These are phyloP conservation scores for Gymnocephalus cernua DNA, from an alignment of 2,113 vertebrate species.

Conservation along the genomic window DNA sequence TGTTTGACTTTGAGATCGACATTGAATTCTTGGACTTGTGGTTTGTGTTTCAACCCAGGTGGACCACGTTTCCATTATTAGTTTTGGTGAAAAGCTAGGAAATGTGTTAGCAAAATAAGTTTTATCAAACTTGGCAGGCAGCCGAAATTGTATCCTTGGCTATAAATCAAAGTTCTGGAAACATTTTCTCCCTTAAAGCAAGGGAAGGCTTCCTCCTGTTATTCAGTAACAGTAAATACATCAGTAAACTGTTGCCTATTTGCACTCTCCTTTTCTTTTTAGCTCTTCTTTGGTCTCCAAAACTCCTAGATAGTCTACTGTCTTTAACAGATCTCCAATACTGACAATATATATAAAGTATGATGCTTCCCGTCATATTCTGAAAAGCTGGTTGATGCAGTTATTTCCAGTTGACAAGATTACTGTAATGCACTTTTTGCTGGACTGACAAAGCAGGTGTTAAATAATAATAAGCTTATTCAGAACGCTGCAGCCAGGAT, in stretches of 20 bases:
- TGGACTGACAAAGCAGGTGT: not conserved
- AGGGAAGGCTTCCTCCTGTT: not conserved
- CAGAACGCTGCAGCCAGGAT: not conserved
- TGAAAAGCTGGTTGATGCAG: not conserved
- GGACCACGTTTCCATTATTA: too few relatives aligned
- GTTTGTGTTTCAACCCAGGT: not conserved
- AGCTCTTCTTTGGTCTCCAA: too few relatives aligned
- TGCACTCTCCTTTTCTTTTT: too few relatives aligned
- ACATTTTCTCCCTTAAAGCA: not conserved
- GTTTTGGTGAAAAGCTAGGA: not conserved
- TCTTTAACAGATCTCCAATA: too few relatives aligned
- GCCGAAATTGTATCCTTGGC: not conserved
- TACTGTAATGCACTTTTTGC: not conserved
- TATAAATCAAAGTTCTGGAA: not conserved
- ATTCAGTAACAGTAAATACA: not conserved
- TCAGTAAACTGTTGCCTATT: not conserved
- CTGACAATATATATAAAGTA: too few relatives aligned
- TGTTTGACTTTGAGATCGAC: not conserved
- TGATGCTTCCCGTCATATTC: not conserved
- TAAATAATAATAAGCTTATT: not conserved
- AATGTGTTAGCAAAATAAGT: not conserved
- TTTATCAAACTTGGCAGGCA: not conserved
- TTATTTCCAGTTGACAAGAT: not conserved
- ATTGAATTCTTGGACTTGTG: not conserved
- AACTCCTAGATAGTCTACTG: too few relatives aligned